Evolutionary conservation across 1,140 invertebrate species (phyloP), one percentile per base, ranked within the genome.

Genomic region (Atopsyche davidsoni): DNA sequence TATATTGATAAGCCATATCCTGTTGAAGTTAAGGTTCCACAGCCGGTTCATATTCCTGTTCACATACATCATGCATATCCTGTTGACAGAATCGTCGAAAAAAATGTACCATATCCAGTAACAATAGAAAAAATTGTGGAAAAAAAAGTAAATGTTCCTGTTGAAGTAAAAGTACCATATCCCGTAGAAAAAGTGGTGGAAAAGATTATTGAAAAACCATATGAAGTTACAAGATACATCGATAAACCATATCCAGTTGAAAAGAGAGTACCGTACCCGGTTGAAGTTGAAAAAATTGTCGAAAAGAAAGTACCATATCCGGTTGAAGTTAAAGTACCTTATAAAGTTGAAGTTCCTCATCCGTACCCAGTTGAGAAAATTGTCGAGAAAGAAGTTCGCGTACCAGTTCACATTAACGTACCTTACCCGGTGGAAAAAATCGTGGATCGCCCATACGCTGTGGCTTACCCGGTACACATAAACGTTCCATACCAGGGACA

Each of bases 31-130:
- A 70, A 70, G 2, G 67, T 73, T 22, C 69, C 71, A 0, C 68
- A 72, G 17, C 72, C 72, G 1, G 67, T 75, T 3, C 67, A 71
- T 2, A 61, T 73, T 4, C 66, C 71, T 13, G 66, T 74, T 1
- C 68, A 71, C 9, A 64, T 75, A 1, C 68, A 65, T 2, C 66
- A 65, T 43, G 63, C 68, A 14, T 69, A 70, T 45, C 69, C 68
- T 1, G 68, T 79, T 4, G 75, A 78, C 22, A 71, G 74, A 51
- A 72, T 77, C 6, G 64, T 78, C 0, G 75, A 78, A 46, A 77
- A 74, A 50, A 71, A 67, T 39, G 72, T 66, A 50, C 76, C 70
- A 41, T 80, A 75, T 55, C 77, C 75, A 16, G 72, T 76, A 2
- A 65, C 66, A 14, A 59, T 78, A 2, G 74, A 77, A 46, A 66